Evolutionary conservation across 2,888 invertebrate genomes (phyloP).

Genomic region (Xanthia togata): DNA sequence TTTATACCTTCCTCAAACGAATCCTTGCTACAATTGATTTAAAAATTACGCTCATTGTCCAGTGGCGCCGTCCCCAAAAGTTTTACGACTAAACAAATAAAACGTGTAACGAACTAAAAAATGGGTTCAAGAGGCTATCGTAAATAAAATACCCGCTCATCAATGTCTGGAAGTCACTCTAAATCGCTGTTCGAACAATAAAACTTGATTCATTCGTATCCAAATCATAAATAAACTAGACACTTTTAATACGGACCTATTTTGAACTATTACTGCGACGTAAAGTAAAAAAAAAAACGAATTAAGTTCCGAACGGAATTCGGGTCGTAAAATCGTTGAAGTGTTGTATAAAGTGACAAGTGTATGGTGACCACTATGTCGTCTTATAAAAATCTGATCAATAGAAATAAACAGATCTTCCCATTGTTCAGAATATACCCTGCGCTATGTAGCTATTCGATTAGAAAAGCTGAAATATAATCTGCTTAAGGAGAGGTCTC

Average conservation of each 20-base stretch:
- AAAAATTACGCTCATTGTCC: constrained; percentile 63
- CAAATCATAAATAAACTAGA: constrained; percentile 83
- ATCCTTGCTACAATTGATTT: constrained; percentile 63
- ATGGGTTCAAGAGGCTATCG: constrained; percentile 82
- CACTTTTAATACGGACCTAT: constrained; percentile 85
- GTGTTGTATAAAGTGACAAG: constrained; percentile 73
- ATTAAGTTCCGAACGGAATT: constrained; percentile 76
- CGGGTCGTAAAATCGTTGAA: constrained; percentile 74
- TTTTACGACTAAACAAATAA: constrained; percentile 77
- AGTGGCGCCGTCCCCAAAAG: constrained; percentile 73
- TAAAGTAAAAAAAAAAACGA: constrained; percentile 78
- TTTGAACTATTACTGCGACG: constrained; percentile 87
- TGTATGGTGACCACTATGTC: constrained; percentile 70
- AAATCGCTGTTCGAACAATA: constrained; percentile 81
- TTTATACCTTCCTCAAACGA: constrained; percentile 56
- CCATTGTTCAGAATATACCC: neutral
- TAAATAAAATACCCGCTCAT: constrained; percentile 81
- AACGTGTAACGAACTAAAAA: constrained; percentile 78
- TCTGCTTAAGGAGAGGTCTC: neutral
- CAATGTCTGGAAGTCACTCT: constrained; percentile 80
- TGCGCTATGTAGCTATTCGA: neutral
- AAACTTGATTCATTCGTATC: constrained; percentile 82
- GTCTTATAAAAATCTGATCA: neutral
- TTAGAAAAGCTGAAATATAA: neutral
- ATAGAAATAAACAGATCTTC: neutral